phyloP scores from a whole-genome alignment of 2,113 vertebrate species.

The Lepisosteus oculatus region DNA sequence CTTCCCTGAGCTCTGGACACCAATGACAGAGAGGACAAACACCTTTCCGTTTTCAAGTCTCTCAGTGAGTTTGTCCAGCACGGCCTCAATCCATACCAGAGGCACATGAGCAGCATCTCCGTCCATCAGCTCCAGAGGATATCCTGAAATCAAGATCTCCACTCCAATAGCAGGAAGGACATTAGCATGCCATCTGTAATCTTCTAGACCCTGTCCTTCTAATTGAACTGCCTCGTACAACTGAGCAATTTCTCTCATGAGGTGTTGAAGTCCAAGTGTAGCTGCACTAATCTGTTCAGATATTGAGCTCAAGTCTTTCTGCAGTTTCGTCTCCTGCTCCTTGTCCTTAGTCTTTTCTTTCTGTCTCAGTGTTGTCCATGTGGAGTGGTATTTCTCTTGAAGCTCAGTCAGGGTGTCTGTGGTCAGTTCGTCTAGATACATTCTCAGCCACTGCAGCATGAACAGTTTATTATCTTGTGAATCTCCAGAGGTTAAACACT shows the following conservation, averaged over 20 bases:
- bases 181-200: not conserved
- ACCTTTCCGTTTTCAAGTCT: no score
- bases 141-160: slow-evolving; percentile 56
- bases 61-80: slow-evolving; percentile 39
- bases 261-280: no score
- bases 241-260: no score
- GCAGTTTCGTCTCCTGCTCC: no score
- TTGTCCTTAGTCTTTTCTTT: not conserved
- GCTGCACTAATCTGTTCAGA: no score
- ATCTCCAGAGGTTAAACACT: no score
- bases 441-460: no score
- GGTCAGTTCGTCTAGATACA: not conserved
- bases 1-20: no score
- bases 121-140: slow-evolving; percentile 61
- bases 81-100: slow-evolving; percentile 55
- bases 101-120: slow-evolving; percentile 54
- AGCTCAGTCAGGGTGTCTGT: not conserved
- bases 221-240: slow-evolving; percentile 29
- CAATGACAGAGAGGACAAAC: no score
- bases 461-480: no score
- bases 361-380: not conserved
- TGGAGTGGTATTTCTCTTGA: not conserved
- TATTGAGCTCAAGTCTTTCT: no score
- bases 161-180: not conserved
- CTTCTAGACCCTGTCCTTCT: slow-evolving; percentile 16